Conservation (phyloP, 2,888 invertebrate species). For the Polietes domitor region DNA sequence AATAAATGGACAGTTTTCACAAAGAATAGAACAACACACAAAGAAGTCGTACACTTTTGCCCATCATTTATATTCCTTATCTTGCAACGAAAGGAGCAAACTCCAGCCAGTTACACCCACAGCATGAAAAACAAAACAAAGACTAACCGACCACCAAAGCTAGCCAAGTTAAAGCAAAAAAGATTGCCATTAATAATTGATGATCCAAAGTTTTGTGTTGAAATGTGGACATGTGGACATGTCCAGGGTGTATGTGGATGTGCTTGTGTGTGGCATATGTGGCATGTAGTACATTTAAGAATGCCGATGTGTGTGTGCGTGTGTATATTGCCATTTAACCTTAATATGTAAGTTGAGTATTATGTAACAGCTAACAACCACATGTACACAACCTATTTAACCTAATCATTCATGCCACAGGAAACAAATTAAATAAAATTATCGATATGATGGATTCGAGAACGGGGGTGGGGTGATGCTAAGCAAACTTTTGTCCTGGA, state of each 20-base stretch:
- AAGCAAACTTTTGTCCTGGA: not conserved
- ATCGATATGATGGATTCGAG: not conserved
- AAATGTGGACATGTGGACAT: not conserved
- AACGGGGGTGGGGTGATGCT: not conserved
- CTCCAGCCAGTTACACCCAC: not conserved
- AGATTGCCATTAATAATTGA: constrained; percentile 21
- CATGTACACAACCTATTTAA: not conserved
- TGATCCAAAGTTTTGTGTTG: constrained; percentile 20
- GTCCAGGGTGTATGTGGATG: not conserved
- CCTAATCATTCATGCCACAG: not conserved
- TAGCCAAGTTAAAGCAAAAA: no score
- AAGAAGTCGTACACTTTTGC: not conserved
- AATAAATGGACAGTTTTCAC: not conserved
- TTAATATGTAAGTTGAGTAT: not conserved
- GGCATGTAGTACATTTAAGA: not conserved
- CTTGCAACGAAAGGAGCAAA: not conserved
- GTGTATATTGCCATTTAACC: not conserved
- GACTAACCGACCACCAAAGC: not conserved
- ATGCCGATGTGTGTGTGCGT: not conserved
- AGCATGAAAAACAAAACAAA: not conserved
- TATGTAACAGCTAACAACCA: not conserved
- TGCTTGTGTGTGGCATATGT: not conserved
- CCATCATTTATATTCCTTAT: constrained; percentile 21
- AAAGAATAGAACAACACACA: not conserved
- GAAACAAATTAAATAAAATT: not conserved